Conservation (phyloP, 2,797 vertebrate species). For the Pseudochaenichthys georgianus region DNA sequence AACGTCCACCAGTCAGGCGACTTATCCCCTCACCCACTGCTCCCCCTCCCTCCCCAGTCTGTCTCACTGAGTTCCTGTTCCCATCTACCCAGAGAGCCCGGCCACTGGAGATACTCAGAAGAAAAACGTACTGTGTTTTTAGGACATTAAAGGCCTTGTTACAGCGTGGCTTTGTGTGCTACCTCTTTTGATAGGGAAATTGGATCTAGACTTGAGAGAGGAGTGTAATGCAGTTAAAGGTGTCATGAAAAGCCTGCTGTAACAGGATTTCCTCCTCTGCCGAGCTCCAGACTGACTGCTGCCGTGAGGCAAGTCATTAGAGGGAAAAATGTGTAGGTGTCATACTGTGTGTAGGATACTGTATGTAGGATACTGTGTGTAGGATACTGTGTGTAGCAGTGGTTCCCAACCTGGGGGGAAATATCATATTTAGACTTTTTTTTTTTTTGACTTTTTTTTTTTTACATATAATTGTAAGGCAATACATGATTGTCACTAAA, state of each 20-base stretch:
- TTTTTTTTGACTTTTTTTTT: too few species aligned
- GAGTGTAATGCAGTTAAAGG: constrained; percentile 80
- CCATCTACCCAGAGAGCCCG: constrained; percentile 46
- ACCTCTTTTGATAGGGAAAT: constrained; percentile 79
- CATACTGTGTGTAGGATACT: too few species aligned
- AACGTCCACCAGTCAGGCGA: constrained; percentile 39
- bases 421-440: too few species aligned
- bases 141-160: constrained; percentile 56
- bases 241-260: constrained; percentile 79
- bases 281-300: constrained; percentile 64
- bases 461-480: too few species aligned
- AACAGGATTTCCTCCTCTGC: constrained; percentile 79
- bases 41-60: constrained; percentile 11
- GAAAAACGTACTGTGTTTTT: constrained; percentile 51
- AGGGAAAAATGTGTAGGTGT: constrained; percentile 39
- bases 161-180: constrained; percentile 53
- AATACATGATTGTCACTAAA: too few species aligned
- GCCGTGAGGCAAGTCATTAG: constrained; percentile 79
- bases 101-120: constrained; percentile 37
- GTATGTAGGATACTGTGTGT: too few species aligned
- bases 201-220: constrained; percentile 77
- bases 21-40: constrained; percentile 34
- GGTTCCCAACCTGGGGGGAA: too few species aligned
- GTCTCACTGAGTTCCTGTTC: constrained; percentile 70
- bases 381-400: too few species aligned